Evolutionary conservation across 2,888 invertebrate genomes (phyloP).

Genomic region (Hydriomena furcata): DNA sequence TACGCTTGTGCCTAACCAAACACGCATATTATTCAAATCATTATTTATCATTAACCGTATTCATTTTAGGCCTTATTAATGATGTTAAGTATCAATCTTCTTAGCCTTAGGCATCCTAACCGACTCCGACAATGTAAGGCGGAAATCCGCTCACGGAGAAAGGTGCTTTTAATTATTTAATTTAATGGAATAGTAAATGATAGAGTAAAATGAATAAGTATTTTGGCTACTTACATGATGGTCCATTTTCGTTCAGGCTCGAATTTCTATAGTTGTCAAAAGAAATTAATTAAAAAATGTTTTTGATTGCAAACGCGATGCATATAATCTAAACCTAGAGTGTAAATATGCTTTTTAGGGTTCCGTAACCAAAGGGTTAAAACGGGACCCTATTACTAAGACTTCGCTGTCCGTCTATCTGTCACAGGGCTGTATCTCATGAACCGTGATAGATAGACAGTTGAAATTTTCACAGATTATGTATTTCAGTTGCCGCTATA

Average conservation of each 20-base stretch:
- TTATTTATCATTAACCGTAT: constrained; percentile 46
- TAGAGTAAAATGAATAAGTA: constrained; percentile 14
- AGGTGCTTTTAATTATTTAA: constrained; percentile 62
- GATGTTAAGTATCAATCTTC: constrained; percentile 49
- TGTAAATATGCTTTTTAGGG: too few relatives aligned
- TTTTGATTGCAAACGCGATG: background rate
- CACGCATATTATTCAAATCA: constrained; percentile 10
- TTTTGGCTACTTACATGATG: constrained; percentile 7
- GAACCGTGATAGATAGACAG: too few relatives aligned
- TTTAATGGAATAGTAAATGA: constrained; percentile 30
- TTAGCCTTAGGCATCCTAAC: constrained; percentile 41
- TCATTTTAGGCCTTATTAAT: constrained; percentile 37
- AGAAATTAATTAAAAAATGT: too few relatives aligned
- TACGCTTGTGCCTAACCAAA: background rate
- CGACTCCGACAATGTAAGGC: constrained; percentile 51
- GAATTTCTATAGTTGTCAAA: too few relatives aligned
- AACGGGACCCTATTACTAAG: too few relatives aligned
- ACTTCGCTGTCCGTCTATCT: too few relatives aligned
- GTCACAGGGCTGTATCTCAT: too few relatives aligned
- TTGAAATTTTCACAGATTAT: too few relatives aligned
- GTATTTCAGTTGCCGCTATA: too few relatives aligned
- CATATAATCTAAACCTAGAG: too few relatives aligned
- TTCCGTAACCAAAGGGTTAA: too few relatives aligned
- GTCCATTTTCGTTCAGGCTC: too few relatives aligned
- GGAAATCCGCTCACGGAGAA: constrained; percentile 67